phyloP scores from a whole-genome alignment of 2,888 invertebrate genomes.

The Leptinotarsa tumamoca region DNA sequence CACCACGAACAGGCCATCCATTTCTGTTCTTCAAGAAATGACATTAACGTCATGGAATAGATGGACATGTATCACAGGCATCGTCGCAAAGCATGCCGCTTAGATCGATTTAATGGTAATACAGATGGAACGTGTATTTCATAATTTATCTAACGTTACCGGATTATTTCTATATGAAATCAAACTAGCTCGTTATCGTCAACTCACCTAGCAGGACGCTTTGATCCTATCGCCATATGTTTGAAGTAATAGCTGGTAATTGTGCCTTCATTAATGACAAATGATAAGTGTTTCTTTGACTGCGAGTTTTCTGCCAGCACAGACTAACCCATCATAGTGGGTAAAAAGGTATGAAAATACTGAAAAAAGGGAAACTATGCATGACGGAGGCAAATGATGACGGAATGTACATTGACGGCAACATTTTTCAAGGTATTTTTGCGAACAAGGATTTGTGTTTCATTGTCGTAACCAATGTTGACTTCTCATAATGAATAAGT shows the following conservation, averaged over 20 bases:
- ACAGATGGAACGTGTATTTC: conserved; percentile 54
- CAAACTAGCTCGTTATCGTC: conserved; percentile 27
- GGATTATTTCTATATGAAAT: conserved; percentile 45
- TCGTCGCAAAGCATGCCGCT: conserved; percentile 47
- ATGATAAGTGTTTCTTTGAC: conserved; percentile 17
- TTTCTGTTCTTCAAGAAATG: conserved; percentile 7
- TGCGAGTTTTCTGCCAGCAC: not conserved
- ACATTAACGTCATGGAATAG: conserved; percentile 40
- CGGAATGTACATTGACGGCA: too few species aligned
- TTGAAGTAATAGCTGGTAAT: conserved; percentile 24
- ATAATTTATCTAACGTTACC: conserved; percentile 55
- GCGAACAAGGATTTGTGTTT: too few species aligned
- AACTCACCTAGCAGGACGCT: conserved; percentile 24
- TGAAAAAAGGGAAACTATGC: not conserved
- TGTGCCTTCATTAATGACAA: conserved; percentile 20
- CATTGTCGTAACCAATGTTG: too few species aligned
- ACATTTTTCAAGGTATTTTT: too few species aligned
- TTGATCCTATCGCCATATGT: conserved; percentile 32
- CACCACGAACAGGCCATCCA: not conserved
- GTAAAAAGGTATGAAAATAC: not conserved
- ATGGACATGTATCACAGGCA: conserved; percentile 44
- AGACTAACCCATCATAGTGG: not conserved
- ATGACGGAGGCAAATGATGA: too few species aligned
- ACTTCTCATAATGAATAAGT: too few species aligned
- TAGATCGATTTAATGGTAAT: conserved; percentile 54